These are phyloP conservation scores for Neogale vison DNA, from an alignment of 2,113 vertebrate genomes.

Conservation along the genomic window DNA sequence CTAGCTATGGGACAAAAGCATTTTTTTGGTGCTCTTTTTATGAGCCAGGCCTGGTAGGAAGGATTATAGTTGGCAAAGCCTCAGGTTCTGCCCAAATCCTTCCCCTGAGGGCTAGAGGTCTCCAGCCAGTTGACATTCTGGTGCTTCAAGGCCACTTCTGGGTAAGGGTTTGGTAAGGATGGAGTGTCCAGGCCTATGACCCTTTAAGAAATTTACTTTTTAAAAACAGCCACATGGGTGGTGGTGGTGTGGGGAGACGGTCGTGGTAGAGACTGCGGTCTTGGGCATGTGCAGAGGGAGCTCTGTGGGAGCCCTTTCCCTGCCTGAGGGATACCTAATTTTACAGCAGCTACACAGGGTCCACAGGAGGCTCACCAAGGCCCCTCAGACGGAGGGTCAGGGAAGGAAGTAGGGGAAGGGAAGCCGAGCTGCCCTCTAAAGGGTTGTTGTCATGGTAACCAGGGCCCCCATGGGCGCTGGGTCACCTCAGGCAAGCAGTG, in stretches of 20 bases:
- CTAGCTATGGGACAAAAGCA: slow-evolving; percentile 29
- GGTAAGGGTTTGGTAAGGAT: slow-evolving; percentile 23
- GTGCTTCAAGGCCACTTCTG: slow-evolving; percentile 55
- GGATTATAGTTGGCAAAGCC: not conserved
- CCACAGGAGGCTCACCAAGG: not conserved
- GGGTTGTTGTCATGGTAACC: not conserved
- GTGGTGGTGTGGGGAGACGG: not conserved
- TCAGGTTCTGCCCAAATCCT: not conserved
- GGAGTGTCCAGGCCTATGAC: slow-evolving; percentile 19
- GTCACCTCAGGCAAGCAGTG: slow-evolving; percentile 88
- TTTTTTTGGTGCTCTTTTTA: slow-evolving; percentile 23
- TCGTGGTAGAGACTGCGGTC: not conserved
- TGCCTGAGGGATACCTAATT: not conserved
- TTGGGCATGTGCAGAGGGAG: not conserved
- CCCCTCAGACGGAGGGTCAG: not conserved
- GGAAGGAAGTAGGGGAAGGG: not conserved
- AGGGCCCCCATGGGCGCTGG: not conserved
- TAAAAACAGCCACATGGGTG: not conserved
- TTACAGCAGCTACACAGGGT: not conserved
- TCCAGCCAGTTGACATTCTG: not conserved
- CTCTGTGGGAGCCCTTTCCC: not conserved
- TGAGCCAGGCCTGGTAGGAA: not conserved
- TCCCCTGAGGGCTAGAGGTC: not conserved
- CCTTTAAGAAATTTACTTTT: slow-evolving; percentile 38
- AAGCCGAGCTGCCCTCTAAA: not conserved